phyloP scores from a whole-genome alignment of 2,113 vertebrate species.

The Aphyosemion australe region DNA sequence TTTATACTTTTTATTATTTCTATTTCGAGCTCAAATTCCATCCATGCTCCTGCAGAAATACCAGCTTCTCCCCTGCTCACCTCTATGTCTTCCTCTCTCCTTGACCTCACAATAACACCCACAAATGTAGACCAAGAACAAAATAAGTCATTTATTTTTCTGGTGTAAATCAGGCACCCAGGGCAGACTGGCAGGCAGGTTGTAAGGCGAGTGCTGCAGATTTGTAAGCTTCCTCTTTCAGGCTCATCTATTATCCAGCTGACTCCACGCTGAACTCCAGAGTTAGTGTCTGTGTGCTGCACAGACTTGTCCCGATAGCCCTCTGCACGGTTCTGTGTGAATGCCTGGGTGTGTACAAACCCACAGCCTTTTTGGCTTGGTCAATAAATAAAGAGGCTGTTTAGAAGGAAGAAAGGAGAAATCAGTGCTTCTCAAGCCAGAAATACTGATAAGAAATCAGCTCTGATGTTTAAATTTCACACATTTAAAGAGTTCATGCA shows the following conservation, averaged over 20 bases:
- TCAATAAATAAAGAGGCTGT: constrained; percentile 68
- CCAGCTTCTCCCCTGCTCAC: too few species aligned
- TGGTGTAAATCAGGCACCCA: constrained; percentile 10
- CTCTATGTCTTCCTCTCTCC: not conserved
- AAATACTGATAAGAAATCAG: constrained; percentile 1
- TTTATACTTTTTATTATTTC: too few species aligned
- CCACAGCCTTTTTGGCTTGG: constrained; percentile 20
- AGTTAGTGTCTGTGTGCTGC: constrained; percentile 25
- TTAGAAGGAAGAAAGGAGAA: constrained; percentile 22
- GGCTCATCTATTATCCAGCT: constrained; percentile 74
- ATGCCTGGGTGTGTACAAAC: constrained; percentile 19
- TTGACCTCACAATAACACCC: not conserved
- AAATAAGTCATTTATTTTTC: not conserved
- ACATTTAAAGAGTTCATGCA: not conserved
- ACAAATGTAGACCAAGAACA: constrained; percentile 3
- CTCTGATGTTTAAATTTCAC: not conserved
- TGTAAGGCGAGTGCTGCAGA: constrained; percentile 33
- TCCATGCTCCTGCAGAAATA: too few species aligned
- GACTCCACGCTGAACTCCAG: constrained; percentile 60
- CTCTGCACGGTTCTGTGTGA: constrained; percentile 36
- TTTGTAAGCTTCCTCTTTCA: constrained; percentile 48
- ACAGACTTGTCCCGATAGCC: constrained; percentile 43
- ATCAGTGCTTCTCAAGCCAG: constrained; percentile 10
- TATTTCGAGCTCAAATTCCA: too few species aligned
- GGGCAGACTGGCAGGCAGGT: constrained; percentile 7